Evolutionary conservation across 2,888 invertebrate genomes (phyloP), one percentile per base, ranked within the genome.

Genomic region (Zele albiditarsus): DNA sequence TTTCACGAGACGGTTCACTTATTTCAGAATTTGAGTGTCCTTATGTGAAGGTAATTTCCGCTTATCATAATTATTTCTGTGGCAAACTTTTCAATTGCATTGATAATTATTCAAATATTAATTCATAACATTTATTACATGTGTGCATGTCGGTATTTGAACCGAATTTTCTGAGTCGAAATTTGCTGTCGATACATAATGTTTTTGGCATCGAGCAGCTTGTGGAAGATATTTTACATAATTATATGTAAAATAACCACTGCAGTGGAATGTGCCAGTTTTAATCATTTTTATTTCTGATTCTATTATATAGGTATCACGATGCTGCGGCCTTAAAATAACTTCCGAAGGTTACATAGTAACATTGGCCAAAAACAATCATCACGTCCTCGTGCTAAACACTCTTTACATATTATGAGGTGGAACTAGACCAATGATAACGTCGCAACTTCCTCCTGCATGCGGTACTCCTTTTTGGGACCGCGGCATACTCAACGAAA

Each of bases 311-410:
- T 91, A 98, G 96, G 98, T 98, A 80, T 98, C 98, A 81, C 96
- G 98, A 87, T 98, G 98, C 92, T 98, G 98, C 90, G 98, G 98
- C 80, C 92, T 98, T 88, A 98, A 98, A 92, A 97, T 98, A 87
- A 98, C 98, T 75, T 96, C 97, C 25, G 98, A 98, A 90, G 98
- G 98, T 83, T 97, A 97, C 90, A 96, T 98, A 85, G 96, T 97
- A 84, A 97, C 98, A 81, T 91, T 98, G 91, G 98, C 98, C 89
- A 98, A 98, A 92, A 98, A 98, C 92, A 98, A 98, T 92, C 98
- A 98, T 91, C 97, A 98, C 91, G 98, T 98, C 87, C 94, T 98
- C 90, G 97, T 98, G 90, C 93, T 98, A 91, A 96, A 97, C 92
- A 97, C 96, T 85, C 93, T 97, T 89, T 96, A 96, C 92, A 96